phyloP scores from a whole-genome alignment of 2,797 vertebrate species.

The Lophius americanus region DNA sequence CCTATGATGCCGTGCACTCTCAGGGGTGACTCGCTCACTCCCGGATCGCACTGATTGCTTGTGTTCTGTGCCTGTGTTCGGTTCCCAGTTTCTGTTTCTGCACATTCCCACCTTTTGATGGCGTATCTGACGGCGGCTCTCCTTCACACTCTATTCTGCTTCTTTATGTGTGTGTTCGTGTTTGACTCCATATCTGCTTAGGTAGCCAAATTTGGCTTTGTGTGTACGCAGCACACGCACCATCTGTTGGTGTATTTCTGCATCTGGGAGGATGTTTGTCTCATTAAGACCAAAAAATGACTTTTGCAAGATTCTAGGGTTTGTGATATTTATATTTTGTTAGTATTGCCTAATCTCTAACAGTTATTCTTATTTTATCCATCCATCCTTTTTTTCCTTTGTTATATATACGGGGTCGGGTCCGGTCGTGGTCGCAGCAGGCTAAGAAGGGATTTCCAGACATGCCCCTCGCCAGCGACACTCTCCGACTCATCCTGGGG shows the following conservation, averaged over 20 bases:
- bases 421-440: too few species aligned
- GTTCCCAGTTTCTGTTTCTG: constrained; percentile 30
- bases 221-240: constrained; percentile 54
- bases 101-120: constrained; percentile 40
- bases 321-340: constrained; percentile 30
- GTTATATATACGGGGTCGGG: too few species aligned
- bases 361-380: background rate
- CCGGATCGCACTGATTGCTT: constrained; percentile 34
- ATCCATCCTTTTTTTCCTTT: too few species aligned
- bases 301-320: constrained; percentile 47
- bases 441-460: too few species aligned
- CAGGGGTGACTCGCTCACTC: constrained; percentile 40
- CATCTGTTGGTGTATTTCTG: constrained; percentile 68
- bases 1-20: constrained; percentile 29
- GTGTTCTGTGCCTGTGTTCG: constrained; percentile 53
- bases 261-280: constrained; percentile 46
- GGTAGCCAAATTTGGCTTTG: constrained; percentile 63
- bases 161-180: constrained; percentile 34
- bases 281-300: constrained; percentile 55
- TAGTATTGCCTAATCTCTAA: constrained; percentile 12
- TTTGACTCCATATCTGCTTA: constrained; percentile 71
- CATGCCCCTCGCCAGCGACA: too few species aligned
- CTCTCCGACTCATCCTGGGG: too few species aligned
- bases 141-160: constrained; percentile 40
- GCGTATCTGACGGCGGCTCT: constrained; percentile 39